phyloP scores from a whole-genome alignment of 53 echinoderm and acorn worm genomes.

The Stichopus horrens region DNA sequence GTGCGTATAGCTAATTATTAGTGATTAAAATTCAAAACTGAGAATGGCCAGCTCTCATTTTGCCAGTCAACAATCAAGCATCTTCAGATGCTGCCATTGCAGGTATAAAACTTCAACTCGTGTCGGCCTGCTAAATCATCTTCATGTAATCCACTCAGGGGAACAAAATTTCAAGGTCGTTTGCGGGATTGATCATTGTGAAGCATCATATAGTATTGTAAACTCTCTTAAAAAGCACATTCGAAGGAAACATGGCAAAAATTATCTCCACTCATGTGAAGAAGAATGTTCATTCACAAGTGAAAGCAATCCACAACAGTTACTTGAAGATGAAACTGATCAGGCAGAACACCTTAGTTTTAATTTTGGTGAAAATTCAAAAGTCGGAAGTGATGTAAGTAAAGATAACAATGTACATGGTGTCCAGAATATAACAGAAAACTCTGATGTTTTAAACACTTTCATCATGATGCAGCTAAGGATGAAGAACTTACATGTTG shows the following conservation, averaged over 20 bases:
- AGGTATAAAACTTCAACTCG: too few species aligned
- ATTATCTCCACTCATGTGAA: slow-evolving; percentile 11
- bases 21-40: too few species aligned
- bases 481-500: slow-evolving; percentile 21
- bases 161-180: too few species aligned
- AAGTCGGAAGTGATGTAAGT: background rate
- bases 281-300: background rate
- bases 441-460: slow-evolving; percentile 27
- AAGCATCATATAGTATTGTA: too few species aligned
- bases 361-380: slow-evolving; percentile 14
- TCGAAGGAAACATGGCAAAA: too few species aligned
- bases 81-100: too few species aligned
- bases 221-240: slow-evolving; percentile 24
- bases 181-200: too few species aligned
- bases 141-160: too few species aligned
- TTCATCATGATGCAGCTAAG: slow-evolving; percentile 28
- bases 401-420: background rate
- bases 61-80: too few species aligned
- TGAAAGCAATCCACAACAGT: slow-evolving; percentile 8
- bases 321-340: slow-evolving; percentile 20
- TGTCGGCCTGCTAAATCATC: too few species aligned
- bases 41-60: too few species aligned
- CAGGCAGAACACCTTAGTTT: slow-evolving; percentile 11
- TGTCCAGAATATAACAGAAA: background rate
- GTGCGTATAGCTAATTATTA: too few species aligned